Evolutionary conservation across 2,888 invertebrate genomes (phyloP).

Genomic region (Emmelina monodactyla): DNA sequence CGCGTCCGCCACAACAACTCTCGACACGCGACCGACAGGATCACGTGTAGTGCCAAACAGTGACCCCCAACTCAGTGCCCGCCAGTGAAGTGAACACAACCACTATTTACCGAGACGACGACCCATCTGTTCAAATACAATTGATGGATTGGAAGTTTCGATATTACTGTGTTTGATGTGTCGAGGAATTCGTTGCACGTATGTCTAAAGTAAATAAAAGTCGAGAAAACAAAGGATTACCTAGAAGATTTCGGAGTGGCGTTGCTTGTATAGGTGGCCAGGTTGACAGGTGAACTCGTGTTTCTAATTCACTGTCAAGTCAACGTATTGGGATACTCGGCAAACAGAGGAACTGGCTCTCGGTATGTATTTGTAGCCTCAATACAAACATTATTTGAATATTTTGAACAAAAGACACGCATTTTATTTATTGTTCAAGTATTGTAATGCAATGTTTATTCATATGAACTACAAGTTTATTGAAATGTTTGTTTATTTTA

Average conservation of each 20-base stretch:
- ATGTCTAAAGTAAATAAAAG: slow-evolving; percentile 51
- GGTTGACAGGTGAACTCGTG: slow-evolving; percentile 37
- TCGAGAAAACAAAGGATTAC: slow-evolving; percentile 51
- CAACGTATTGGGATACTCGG: slow-evolving; percentile 29
- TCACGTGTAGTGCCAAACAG: slow-evolving; percentile 43
- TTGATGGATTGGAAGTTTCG: slow-evolving; percentile 51
- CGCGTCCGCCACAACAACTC: slow-evolving; percentile 24
- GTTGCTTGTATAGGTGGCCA: slow-evolving; percentile 54
- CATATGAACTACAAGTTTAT: too few species aligned
- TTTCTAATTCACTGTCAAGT: slow-evolving; percentile 12
- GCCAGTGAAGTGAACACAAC: slow-evolving; percentile 37
- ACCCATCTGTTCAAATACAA: slow-evolving; percentile 44
- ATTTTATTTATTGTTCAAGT: too few species aligned
- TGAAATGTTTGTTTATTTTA: too few species aligned
- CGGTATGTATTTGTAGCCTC: slow-evolving; percentile 27
- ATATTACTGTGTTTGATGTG: slow-evolving; percentile 45
- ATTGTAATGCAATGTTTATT: too few species aligned
- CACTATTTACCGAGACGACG: slow-evolving; percentile 26
- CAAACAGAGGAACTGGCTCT: slow-evolving; percentile 18
- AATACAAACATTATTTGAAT: too few species aligned
- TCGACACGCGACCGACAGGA: slow-evolving; percentile 20
- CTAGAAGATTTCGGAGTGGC: slow-evolving; percentile 30
- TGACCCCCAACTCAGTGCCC: slow-evolving; percentile 38
- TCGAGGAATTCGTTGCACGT: slow-evolving; percentile 53
- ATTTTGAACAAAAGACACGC: too few species aligned